Evolutionary conservation across 2,113 vertebrate genomes (phyloP), one percentile per base, ranked within the genome.

Genomic region (Amphiprion ocellaris): DNA sequence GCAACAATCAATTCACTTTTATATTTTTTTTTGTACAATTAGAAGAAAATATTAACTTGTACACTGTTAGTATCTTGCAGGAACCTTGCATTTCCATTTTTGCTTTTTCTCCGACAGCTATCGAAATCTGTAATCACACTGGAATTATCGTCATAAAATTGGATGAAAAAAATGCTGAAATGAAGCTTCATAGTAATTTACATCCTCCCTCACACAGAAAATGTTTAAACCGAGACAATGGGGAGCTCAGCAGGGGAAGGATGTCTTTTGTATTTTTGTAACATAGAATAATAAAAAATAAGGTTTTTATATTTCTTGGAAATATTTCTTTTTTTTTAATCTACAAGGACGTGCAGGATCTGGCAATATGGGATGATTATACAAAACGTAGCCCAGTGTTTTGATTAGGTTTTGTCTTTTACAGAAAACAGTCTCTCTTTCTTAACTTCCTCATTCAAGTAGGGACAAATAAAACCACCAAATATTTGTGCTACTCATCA

Each of bases 371-470:
- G 69, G 74, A 79, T 84, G 69, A 53, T 69, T 62, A 70, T 74
- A 81, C 49, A 88, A 90, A 90, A 87, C 65, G 56, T 80, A 90
- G 84, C 83, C 87, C 85, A 85, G 83, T 89, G 86, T 87, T 92
- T 80, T 76, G 53, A 62, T 65, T 68, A 67, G 23, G 23, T 59
- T 54, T 63, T 37, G 6, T 82, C 65, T 59, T 86, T 78, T 76
- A 77, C 47, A 89, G 17, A 79, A 75, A 52, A 81, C 26, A 23
- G 39, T 56, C 1, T 81, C 58, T 66, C 77, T 76, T 54, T 84
- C 33, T 74, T 74, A 74, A 52, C 24, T 75, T 84, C 76, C 54
- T 82, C 69, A 70, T 90, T 91, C 83, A 90, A 89, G 90, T 83
- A 89, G 74, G 77, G 60, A 88, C 76, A 87, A 89, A 91, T 79